Conservation (phyloP, 2,797 vertebrate genomes). For the Apogon hyalosoma region DNA sequence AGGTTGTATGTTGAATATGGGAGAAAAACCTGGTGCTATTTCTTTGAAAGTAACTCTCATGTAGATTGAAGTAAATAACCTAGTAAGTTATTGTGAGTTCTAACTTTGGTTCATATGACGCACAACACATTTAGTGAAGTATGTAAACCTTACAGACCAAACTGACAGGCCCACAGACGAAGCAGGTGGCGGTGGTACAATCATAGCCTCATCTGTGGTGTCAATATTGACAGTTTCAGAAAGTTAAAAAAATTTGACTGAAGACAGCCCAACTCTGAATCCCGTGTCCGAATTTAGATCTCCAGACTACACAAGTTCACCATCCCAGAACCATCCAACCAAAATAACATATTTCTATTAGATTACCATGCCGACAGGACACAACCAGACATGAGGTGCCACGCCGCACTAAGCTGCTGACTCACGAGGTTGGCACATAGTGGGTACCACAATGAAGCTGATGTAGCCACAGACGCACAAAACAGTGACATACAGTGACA, state of each 20-base stretch:
- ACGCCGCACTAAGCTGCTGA: constrained; percentile 52
- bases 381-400: constrained; percentile 50
- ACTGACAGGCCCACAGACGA: constrained; percentile 33
- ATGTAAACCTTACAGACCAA: constrained; percentile 21
- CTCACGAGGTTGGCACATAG: constrained; percentile 40
- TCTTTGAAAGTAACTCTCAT: too few species aligned
- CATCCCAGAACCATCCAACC: constrained; percentile 49
- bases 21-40: background rate
- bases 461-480: constrained; percentile 25
- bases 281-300: constrained; percentile 42
- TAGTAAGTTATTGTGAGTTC: constrained; percentile 2
- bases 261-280: constrained; percentile 34
- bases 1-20: background rate
- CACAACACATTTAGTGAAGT: constrained; percentile 19
- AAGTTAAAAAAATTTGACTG: constrained; percentile 23
- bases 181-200: constrained; percentile 20
- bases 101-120: constrained; percentile 8
- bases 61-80: background rate
- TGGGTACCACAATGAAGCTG: constrained; percentile 39
- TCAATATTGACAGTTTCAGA: constrained; percentile 49
- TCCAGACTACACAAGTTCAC: constrained; percentile 69
- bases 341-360: constrained; percentile 63
- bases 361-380: constrained; percentile 61
- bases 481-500: background rate
- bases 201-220: constrained; percentile 20